Evolutionary conservation across 2,888 invertebrate genomes (phyloP), one percentile per base, ranked within the genome.

Genomic region (Apodemia hepburni): DNA sequence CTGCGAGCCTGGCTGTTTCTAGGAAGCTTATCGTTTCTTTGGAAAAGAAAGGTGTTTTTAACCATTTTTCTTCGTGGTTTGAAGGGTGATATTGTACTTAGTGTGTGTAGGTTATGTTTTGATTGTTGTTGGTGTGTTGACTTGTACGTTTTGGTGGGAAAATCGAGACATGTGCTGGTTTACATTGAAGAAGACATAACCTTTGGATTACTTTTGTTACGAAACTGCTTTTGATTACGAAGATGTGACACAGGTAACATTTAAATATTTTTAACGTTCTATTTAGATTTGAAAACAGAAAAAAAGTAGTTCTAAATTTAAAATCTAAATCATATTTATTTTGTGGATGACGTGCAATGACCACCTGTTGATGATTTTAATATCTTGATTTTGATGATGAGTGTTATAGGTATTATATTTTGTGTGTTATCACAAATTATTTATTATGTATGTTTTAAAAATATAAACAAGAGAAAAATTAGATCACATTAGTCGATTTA

Each of bases 1-100:
- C 79, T 82, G 79, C 83, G 83, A 81, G 79, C 77, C 82, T 71
- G 77, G 79, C 74, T 77, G 77, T 76, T 75, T 76, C 76, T 74
- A 76, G 75, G 75, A 73, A 77, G 76, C 76, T 77, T 77, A 75
- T 69, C 75, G 75, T 70, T 78, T 72, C 64, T 61, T 61, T 27
- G 58, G 29, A 59, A 61, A 33, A 62, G 65, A 64, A 67, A 65
- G 65, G 57, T 60, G 66, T 58, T 69, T 66, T 45, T 60, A 58
- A 59, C 58, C 62, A 67, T 66, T 70, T 69, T 58, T 64, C 64
- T 58, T 22, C 59, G 58, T 62, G 66, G 69, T 66, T 70, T 58
- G 51, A 58, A 51, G 61, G 67, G 69, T 70, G 69, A 63, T 62
- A 71, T 75, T 75, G 63, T 67, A 63, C 61, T 61, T 58, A 61